Conservation (phyloP, 1,140 invertebrate species). For the Drosophila littoralis region DNA sequence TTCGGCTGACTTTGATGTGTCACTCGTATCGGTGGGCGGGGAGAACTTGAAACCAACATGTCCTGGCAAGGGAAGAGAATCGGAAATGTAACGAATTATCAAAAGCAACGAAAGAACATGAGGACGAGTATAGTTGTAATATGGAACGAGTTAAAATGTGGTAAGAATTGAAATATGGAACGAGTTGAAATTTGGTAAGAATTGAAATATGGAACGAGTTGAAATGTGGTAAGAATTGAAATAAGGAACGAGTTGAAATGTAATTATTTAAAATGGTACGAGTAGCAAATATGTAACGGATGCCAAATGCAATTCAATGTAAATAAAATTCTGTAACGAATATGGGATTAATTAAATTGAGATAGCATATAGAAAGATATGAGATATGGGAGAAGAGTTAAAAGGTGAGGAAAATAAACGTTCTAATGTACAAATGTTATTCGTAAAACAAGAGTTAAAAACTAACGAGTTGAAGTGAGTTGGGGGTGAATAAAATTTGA, state of each 20-base stretch:
- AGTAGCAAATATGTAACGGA: too few species aligned
- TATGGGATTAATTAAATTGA: too few species aligned
- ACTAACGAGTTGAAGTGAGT: too few species aligned
- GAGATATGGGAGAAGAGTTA: too few species aligned
- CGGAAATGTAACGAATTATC: too few species aligned
- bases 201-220: background rate
- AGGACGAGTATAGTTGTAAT: background rate
- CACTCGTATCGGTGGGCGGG: conserved; percentile 5
- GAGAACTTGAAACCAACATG: conserved; percentile 71
- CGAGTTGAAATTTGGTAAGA: background rate
- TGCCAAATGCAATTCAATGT: too few species aligned
- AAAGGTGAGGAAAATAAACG: too few species aligned
- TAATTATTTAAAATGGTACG: background rate
- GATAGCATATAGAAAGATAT: too few species aligned
- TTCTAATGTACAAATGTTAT: background rate
- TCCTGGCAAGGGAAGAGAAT: conserved; percentile 22
- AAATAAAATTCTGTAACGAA: too few species aligned
- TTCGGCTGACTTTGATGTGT: conserved; percentile 10
- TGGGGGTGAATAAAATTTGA: too few species aligned
- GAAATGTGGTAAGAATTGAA: background rate
- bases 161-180: background rate
- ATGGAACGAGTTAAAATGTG: background rate
- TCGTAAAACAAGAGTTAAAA: too few species aligned
- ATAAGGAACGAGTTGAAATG: background rate
- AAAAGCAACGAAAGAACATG: background rate